Conservation (phyloP, 1,140 invertebrate genomes). For the Stegodyphus mimosarum region DNA sequence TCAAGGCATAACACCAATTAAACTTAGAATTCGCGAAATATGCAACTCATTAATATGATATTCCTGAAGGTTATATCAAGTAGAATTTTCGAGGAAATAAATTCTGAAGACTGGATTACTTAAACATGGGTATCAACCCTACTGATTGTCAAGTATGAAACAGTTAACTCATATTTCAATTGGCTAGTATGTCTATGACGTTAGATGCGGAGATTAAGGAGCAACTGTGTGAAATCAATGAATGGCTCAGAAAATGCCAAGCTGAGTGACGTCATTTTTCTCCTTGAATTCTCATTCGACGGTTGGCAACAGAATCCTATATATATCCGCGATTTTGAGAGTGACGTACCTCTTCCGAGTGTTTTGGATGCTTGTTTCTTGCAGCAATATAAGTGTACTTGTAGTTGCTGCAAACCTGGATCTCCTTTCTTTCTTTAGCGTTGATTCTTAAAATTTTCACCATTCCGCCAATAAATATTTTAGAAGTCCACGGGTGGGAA, state of each 20-base stretch:
- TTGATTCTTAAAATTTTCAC: slow-evolving; percentile 58
- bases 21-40: too few species aligned
- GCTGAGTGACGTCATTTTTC: slow-evolving; percentile 28
- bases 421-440: slow-evolving; percentile 40
- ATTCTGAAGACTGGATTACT: too few species aligned
- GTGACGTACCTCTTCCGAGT: slow-evolving; percentile 36
- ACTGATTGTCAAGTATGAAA: too few species aligned
- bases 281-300: slow-evolving; percentile 12
- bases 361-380: slow-evolving; percentile 20
- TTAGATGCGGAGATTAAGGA: not conserved
- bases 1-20: too few species aligned
- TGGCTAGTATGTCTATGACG: not conserved
- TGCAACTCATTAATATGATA: too few species aligned
- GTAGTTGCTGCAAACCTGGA: slow-evolving; percentile 44
- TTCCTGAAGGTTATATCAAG: too few species aligned
- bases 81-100: too few species aligned
- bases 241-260: not conserved
- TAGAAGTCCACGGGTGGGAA: slow-evolving; percentile 56
- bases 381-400: not conserved
- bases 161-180: not conserved
- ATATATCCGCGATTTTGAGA: not conserved
- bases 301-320: slow-evolving; percentile 15
- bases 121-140: too few species aligned
- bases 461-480: slow-evolving; percentile 57
- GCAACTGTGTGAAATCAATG: not conserved